Percentiles rank a stretch among this genome's conserved stretches.
These are phyloP conservation scores for Acanthaster planci DNA, from an alignment of 35 echinoderm and acorn worm species.

Conservation along the genomic window DNA sequence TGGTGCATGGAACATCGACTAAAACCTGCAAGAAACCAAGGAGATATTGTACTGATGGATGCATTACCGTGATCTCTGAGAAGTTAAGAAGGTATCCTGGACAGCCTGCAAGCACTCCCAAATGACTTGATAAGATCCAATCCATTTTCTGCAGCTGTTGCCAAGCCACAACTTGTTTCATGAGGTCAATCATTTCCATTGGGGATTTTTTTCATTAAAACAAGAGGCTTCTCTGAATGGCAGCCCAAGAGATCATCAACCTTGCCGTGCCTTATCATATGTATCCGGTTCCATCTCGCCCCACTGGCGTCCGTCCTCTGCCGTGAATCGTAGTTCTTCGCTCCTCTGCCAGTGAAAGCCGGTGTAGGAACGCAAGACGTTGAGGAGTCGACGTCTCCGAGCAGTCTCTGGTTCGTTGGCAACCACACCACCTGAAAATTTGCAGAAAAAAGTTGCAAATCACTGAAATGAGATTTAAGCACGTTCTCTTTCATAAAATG, in stretches of 20 bases:
- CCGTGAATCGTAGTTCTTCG: constrained; percentile 43
- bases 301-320: constrained; percentile 66
- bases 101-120: no score
- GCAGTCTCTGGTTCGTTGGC: constrained; percentile 61
- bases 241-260: no score
- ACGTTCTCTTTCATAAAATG: no score
- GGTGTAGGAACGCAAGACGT: constrained; percentile 59
- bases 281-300: constrained; percentile 61
- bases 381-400: constrained; percentile 49
- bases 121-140: no score
- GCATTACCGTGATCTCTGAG: no score
- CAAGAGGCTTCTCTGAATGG: background rate
- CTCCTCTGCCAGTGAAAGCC: constrained; percentile 30
- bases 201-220: background rate
- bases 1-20: constrained; percentile 97
- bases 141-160: no score
- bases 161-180: background rate
- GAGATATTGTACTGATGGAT: no score
- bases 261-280: constrained; percentile 90
- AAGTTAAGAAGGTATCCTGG: no score
- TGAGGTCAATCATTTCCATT: no score
- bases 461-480: no score
- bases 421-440: constrained; percentile 58
- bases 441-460: background rate
- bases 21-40: constrained; percentile 61